phyloP scores from a whole-genome alignment of 2,888 invertebrate genomes.

The Cataglyphis altisquamis region DNA sequence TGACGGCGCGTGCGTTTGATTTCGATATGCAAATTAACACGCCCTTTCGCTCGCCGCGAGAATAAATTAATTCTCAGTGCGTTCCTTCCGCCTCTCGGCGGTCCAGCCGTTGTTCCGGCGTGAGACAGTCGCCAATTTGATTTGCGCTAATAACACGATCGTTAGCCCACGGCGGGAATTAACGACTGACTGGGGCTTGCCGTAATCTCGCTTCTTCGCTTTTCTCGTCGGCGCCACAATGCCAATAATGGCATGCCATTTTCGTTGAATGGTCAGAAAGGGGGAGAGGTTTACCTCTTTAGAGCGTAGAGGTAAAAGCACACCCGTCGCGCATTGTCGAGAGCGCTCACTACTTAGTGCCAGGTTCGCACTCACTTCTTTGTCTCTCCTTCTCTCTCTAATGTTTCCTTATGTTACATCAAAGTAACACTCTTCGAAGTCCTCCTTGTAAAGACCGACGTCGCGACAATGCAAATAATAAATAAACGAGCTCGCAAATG shows the following conservation, averaged over 20 bases:
- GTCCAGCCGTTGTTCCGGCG: slow-evolving; percentile 53
- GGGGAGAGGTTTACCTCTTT: slow-evolving; percentile 57
- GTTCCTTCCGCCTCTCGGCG: slow-evolving; percentile 34
- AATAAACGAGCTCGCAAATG: slow-evolving; percentile 38
- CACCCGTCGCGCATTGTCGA: slow-evolving; percentile 80
- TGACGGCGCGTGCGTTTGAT: slow-evolving; percentile 59
- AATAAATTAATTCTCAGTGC: slow-evolving; percentile 63
- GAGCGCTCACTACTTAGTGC: slow-evolving; percentile 66
- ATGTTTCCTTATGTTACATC: slow-evolving; percentile 35
- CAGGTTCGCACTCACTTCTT: slow-evolving; percentile 26
- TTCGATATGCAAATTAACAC: slow-evolving; percentile 74
- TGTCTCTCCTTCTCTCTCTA: slow-evolving; percentile 21
- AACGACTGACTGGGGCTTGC: slow-evolving; percentile 58
- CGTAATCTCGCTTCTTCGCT: slow-evolving; percentile 56
- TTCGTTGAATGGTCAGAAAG: slow-evolving; percentile 74
- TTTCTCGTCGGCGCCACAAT: slow-evolving; percentile 78
- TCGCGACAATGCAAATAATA: slow-evolving; percentile 50
- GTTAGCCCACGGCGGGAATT: slow-evolving; percentile 72
- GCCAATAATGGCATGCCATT: slow-evolving; percentile 79
- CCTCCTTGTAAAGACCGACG: slow-evolving; percentile 17
- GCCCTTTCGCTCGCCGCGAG: slow-evolving; percentile 50
- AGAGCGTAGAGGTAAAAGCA: slow-evolving; percentile 76
- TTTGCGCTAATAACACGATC: slow-evolving; percentile 81
- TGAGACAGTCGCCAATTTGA: slow-evolving; percentile 77
- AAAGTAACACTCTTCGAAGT: slow-evolving; percentile 42